Evolutionary conservation across 2,113 vertebrate genomes (phyloP).

Genomic region (Salvelinus namaycush): DNA sequence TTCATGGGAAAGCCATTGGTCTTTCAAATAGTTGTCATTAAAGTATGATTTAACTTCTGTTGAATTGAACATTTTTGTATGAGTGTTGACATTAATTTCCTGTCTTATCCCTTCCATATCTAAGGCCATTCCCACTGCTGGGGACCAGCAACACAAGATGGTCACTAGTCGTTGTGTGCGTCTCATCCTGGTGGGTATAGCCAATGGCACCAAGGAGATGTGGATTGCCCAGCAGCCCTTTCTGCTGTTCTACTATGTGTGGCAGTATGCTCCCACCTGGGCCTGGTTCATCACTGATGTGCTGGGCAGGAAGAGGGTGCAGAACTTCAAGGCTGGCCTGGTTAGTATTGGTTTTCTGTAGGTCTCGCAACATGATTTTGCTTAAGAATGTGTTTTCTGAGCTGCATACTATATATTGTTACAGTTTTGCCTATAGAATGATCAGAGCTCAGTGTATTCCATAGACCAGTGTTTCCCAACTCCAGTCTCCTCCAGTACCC

Average conservation of each 20-base stretch:
- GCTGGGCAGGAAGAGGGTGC: constrained; percentile 80
- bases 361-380: background rate
- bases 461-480: background rate
- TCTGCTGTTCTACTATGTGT: constrained; percentile 79
- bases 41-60: too few species aligned
- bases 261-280: constrained; percentile 89
- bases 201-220: constrained; percentile 86
- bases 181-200: constrained; percentile 83
- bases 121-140: constrained; percentile 55
- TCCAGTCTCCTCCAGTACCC: too few species aligned
- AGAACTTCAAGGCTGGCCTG: constrained; percentile 88
- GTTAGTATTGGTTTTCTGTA: constrained; percentile 67
- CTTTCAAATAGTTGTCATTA: too few species aligned
- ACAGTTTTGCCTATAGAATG: background rate
- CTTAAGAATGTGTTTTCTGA: background rate
- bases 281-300: constrained; percentile 78
- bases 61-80: too few species aligned
- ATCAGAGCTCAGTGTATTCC: background rate
- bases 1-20: too few species aligned
- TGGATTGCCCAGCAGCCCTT: constrained; percentile 90
- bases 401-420: background rate
- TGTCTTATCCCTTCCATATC: background rate
- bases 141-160: constrained; percentile 87
- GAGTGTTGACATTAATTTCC: too few species aligned
- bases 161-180: constrained; percentile 80